Evolutionary conservation across 2,113 vertebrate genomes (phyloP), one percentile per base, ranked within the genome.

Genomic region (Scopus umbretta): DNA sequence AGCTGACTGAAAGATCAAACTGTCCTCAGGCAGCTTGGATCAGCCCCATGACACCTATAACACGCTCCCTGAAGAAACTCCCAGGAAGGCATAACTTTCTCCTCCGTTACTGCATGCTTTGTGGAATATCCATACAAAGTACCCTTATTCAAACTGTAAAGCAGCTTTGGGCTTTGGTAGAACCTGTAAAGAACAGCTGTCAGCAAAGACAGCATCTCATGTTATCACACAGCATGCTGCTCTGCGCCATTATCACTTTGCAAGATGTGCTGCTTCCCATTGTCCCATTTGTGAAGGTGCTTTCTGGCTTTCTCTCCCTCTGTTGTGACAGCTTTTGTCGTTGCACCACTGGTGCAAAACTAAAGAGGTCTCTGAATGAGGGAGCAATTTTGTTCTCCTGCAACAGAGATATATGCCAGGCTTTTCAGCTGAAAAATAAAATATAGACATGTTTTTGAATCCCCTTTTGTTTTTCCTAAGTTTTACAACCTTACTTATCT

Each of bases 401-500:
- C 88, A 86, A 45, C 68, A 88, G 72, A 89, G 92, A 97, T 90
- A 97, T 85, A 95, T 62, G 86, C 84, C 66, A 90, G 89, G 68
- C 78, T 96, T 95, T 95, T 94, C 59, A 95, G 55, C 45, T 87
- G 89, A 93, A 95, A 96, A 93, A 97, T 96, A 93, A 98, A 94
- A 97, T 96, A 94, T 61, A 94, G 78, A 92, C 73, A 30, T 90
- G 91, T 85, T 95, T 96, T 96, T 95, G 91, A 94, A 94, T 82
- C 49, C 53, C 71, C 83, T 96, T 97, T 98, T 96, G 97, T 96
- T 98, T 97, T 95, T 81, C 87, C 78, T 43, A 83, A 90, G 94
- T 96, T 97, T 97, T 98, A 97, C 84, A 97, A 88, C 92, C 93
- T 93, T 95, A 96, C 97, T 97, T 97, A 97, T 98, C 97, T 96